Evolutionary conservation across 2,797 vertebrate species (phyloP).

Genomic region (Knipowitschia caucasica): DNA sequence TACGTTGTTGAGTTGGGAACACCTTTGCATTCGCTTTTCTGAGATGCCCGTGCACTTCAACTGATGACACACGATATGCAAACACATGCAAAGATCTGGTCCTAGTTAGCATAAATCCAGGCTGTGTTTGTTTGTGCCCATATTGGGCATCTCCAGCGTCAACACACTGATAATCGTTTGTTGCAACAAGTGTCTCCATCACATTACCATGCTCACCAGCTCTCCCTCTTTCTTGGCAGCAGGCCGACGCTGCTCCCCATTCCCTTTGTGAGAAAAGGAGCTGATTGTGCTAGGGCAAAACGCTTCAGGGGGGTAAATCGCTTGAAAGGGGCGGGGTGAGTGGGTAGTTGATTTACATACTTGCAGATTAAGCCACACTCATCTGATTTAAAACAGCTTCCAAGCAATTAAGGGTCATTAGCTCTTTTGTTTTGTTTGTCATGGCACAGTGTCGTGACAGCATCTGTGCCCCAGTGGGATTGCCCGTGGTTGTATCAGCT

Average conservation of each 20-base stretch:
- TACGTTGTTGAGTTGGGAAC: not conserved
- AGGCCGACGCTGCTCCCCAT: slow-evolving; percentile 70
- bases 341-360: slow-evolving; percentile 79
- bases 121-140: slow-evolving; percentile 41
- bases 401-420: slow-evolving; percentile 81
- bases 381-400: slow-evolving; percentile 77
- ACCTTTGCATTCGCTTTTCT: not conserved
- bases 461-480: slow-evolving; percentile 58
- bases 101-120: slow-evolving; percentile 66
- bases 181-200: slow-evolving; percentile 81
- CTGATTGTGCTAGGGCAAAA: slow-evolving; percentile 77
- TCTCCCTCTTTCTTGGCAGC: slow-evolving; percentile 74
- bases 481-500: slow-evolving; percentile 70
- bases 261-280: slow-evolving; percentile 76
- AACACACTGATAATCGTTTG: slow-evolving; percentile 58
- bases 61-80: slow-evolving; percentile 29
- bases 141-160: no score
- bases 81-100: slow-evolving; percentile 35
- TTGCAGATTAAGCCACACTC: slow-evolving; percentile 72
- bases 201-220: slow-evolving; percentile 76
- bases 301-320: slow-evolving; percentile 48
- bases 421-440: slow-evolving; percentile 75
- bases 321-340: slow-evolving; percentile 43
- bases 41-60: not conserved
- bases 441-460: slow-evolving; percentile 47